Evolutionary conservation across 2,113 vertebrate species (phyloP).

Genomic region (Poicephalus gulielmi): DNA sequence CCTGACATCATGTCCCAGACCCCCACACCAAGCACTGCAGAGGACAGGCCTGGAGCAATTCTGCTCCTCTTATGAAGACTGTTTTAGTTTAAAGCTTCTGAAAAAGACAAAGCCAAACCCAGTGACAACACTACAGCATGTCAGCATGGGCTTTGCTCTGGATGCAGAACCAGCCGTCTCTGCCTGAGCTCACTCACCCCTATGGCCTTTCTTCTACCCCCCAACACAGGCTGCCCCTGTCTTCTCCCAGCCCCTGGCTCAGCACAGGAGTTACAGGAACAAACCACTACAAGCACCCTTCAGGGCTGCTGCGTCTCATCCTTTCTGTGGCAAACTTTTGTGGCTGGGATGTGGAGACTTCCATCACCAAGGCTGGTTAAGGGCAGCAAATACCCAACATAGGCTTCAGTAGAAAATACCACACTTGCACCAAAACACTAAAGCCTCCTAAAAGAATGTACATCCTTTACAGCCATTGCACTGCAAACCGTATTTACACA

Average conservation of each 20-base stretch:
- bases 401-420: background rate
- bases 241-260: background rate
- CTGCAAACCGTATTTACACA: background rate
- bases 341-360: accelerated
- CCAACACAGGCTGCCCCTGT: background rate
- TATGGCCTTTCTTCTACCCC: background rate
- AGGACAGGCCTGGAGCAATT: background rate
- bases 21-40: background rate
- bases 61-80: background rate
- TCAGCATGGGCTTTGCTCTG: accelerated
- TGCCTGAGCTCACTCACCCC: background rate
- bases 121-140: background rate
- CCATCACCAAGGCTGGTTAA: too few species aligned
- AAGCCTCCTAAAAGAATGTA: accelerated
- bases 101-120: background rate
- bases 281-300: accelerated
- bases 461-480: accelerated
- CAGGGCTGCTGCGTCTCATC: background rate
- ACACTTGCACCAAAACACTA: accelerated
- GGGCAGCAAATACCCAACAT: background rate
- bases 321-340: background rate
- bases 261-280: accelerated
- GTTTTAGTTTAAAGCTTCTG: background rate
- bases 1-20: background rate
- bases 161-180: background rate